Conservation (phyloP, 2,888 invertebrate species). For the Tipula helvola region DNA sequence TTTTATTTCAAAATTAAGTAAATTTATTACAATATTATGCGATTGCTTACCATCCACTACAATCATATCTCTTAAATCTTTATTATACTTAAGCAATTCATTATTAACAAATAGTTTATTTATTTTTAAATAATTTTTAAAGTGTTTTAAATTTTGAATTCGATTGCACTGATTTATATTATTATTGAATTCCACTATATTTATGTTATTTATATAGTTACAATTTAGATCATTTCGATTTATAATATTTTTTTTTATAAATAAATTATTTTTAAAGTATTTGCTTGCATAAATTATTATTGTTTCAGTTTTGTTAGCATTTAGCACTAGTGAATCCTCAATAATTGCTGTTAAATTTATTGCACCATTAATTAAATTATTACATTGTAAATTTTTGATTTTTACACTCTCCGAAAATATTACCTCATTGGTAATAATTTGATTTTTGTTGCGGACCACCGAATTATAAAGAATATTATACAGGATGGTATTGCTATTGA, state of each 20-base stretch:
- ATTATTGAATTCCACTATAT: background rate
- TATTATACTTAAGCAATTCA: background rate
- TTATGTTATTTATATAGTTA: background rate
- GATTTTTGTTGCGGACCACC: background rate
- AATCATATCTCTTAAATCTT: background rate
- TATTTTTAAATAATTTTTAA: background rate
- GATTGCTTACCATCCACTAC: background rate
- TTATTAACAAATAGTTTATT: background rate
- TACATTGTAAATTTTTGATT: background rate
- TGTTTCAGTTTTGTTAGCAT: background rate
- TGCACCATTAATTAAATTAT: background rate
- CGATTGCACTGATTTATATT: background rate
- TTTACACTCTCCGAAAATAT: background rate
- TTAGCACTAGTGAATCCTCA: background rate
- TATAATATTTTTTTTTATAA: background rate
- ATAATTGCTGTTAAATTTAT: background rate
- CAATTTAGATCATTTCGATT: background rate
- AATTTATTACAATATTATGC: background rate
- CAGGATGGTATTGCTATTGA: background rate
- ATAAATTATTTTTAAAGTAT: background rate
- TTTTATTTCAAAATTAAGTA: background rate
- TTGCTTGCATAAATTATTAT: background rate
- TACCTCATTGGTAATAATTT: background rate
- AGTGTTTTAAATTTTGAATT: background rate
- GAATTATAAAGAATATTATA: background rate